Evolutionary conservation across 2,888 invertebrate genomes (phyloP), one percentile per base, ranked within the genome.

Genomic region (Drosophila putrida): DNA sequence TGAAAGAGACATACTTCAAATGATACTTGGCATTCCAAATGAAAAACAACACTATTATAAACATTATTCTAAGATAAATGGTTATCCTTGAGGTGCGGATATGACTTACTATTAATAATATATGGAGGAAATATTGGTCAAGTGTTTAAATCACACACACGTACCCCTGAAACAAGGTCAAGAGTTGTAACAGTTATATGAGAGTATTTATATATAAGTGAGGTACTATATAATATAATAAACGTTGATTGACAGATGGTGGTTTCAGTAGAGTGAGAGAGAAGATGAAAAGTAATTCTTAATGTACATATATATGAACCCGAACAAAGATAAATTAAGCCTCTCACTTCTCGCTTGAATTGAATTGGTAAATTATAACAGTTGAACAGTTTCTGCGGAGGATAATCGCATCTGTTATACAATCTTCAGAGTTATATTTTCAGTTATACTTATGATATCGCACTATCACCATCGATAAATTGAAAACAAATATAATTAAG

Each of bases 321-420:
- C 39, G 9, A 46, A 28, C 9, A 46, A 28, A 46, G 13, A 25
- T n/a, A 35, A 50, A 35, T 35, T 4, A 35, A 25, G 25, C 25
- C 4, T 9, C 13, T 46, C 4, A 20, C 20, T n/a, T n/a, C n/a
- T n/a, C n/a, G 8, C 11, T 49, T 11, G 35, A 49, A 20, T 20
- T 33, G 11, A 49, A 49, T 49, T 49, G 35, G 25, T 50, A 36
- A 35, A 50, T 36, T 36, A 36, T 38, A 36, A 50, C 27, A 50
- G 36, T 27, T 35, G 20, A 20, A 27, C 13, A 25, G n/a, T 35
- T 8, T 11, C 11, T 33, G 8, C 15, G 15, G 15, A 35, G 8
- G 36, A 50, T 38, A 50, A 50, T 25, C 27, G 25, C 36, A 13
- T n/a, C 36, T 50, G n/a, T 36, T 35, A 36, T 20, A 49, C 10